phyloP scores from a whole-genome alignment of 2,797 vertebrate genomes.

The Xenops minutus region DNA sequence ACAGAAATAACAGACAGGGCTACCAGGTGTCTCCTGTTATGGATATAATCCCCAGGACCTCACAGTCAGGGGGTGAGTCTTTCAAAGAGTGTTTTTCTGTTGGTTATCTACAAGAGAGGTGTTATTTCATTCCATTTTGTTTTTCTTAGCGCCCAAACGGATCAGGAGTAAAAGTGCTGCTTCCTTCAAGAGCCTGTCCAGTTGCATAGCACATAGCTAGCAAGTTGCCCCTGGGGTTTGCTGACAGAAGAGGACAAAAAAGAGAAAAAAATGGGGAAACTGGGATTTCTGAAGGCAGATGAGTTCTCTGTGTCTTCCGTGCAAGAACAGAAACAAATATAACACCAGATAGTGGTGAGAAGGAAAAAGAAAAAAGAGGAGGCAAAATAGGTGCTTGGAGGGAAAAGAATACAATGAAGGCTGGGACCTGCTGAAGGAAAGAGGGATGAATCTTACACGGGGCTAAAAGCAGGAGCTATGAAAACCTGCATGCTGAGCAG shows the following conservation, averaged over 20 bases:
- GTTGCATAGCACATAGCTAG: not conserved
- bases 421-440: not conserved
- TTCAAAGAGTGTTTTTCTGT: not conserved
- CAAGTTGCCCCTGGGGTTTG: not conserved
- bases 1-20: not conserved
- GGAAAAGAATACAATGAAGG: not conserved
- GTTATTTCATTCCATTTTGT: not conserved
- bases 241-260: not conserved
- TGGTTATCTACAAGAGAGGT: not conserved
- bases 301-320: not conserved
- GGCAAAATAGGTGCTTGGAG: not conserved
- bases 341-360: rapidly evolving
- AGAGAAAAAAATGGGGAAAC: rapidly evolving
- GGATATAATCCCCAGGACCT: not conserved
- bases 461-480: not conserved
- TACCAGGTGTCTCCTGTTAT: not conserved
- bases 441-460: not conserved
- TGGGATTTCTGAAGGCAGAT: not conserved
- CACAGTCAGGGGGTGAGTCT: not conserved
- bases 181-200: not conserved
- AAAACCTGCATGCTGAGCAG: not conserved
- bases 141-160: not conserved
- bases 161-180: not conserved
- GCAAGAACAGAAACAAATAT: not conserved
- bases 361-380: not conserved